phyloP scores from a whole-genome alignment of 2,797 vertebrate species.

The Distichodus sexfasciatus region DNA sequence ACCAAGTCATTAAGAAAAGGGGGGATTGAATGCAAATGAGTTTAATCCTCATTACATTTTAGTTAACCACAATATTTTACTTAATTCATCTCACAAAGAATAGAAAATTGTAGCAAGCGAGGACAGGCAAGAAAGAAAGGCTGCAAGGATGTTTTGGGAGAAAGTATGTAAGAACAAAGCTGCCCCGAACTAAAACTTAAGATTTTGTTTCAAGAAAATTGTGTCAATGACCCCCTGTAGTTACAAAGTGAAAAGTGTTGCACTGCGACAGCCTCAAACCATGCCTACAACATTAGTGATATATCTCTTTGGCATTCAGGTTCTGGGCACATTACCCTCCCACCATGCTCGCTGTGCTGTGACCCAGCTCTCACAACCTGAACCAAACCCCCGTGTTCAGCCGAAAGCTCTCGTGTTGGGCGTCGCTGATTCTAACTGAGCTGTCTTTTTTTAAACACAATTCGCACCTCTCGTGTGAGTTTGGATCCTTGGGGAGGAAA shows the following conservation, averaged over 20 bases:
- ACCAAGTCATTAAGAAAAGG: constrained; percentile 70
- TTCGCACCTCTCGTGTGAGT: constrained; percentile 32
- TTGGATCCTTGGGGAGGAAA: constrained; percentile 38
- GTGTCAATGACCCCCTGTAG: neutral
- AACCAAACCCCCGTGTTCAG: constrained; percentile 20
- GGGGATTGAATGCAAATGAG: too few relatives aligned
- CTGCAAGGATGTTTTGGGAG: too few relatives aligned
- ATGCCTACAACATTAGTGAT: neutral
- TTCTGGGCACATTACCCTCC: neutral
- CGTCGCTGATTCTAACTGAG: constrained; percentile 13
- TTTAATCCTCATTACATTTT: too few relatives aligned
- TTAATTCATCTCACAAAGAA: too few relatives aligned
- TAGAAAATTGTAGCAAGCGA: too few relatives aligned
- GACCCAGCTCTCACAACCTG: constrained; percentile 28
- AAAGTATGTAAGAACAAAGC: too few relatives aligned
- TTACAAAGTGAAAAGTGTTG: neutral
- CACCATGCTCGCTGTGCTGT: neutral
- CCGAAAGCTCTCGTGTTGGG: constrained; percentile 26
- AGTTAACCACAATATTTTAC: too few relatives aligned
- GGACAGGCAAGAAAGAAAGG: too few relatives aligned
- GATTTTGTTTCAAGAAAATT: neutral
- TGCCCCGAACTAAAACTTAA: too few relatives aligned
- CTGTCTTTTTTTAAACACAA: constrained; percentile 22
- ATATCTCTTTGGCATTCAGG: constrained; percentile 16
- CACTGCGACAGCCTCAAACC: neutral